phyloP scores from a whole-genome alignment of 2,888 invertebrate genomes.

The Caenorhabditis panamensis region DNA sequence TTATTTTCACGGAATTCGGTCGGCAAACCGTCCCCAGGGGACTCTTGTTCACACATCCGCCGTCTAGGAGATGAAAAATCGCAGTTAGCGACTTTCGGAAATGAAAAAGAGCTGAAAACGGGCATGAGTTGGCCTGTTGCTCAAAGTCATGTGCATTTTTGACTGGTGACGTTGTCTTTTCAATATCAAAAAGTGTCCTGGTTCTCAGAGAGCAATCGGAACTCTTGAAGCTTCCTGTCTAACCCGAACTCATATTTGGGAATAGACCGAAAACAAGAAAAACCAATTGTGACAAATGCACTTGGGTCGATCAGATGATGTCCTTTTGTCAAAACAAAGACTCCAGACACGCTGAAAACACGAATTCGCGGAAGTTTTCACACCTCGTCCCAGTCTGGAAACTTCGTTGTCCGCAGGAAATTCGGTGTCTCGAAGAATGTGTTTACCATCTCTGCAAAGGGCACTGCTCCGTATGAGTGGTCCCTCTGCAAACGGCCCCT shows the following conservation, averaged over 20 bases:
- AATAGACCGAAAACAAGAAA: no score
- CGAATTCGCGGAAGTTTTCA: neutral
- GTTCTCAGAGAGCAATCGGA: no score
- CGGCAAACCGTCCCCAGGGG: neutral
- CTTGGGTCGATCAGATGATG: no score
- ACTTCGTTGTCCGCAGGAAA: neutral
- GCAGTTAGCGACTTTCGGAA: neutral
- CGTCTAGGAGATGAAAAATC: slow-evolving; percentile 5
- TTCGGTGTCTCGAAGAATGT: neutral
- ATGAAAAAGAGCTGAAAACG: slow-evolving; percentile 1
- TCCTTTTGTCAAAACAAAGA: neutral
- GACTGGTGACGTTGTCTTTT: no score
- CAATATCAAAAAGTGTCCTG: no score
- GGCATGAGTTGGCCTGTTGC: no score
- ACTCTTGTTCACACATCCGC: slow-evolving; percentile 4
- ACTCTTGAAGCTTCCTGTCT: no score
- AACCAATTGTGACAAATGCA: no score
- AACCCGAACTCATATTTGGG: no score
- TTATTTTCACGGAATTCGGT: slow-evolving; percentile 1
- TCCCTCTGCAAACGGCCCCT: slow-evolving; percentile 11
- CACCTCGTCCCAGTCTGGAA: neutral
- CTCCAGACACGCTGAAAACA: neutral
- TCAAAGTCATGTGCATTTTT: neutral
- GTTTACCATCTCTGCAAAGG: slow-evolving; percentile 1
- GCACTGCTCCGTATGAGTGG: neutral